These are phyloP conservation scores for Propithecus perrieri DNA, from an alignment of 2,797 vertebrate species.

Conservation along the genomic window DNA sequence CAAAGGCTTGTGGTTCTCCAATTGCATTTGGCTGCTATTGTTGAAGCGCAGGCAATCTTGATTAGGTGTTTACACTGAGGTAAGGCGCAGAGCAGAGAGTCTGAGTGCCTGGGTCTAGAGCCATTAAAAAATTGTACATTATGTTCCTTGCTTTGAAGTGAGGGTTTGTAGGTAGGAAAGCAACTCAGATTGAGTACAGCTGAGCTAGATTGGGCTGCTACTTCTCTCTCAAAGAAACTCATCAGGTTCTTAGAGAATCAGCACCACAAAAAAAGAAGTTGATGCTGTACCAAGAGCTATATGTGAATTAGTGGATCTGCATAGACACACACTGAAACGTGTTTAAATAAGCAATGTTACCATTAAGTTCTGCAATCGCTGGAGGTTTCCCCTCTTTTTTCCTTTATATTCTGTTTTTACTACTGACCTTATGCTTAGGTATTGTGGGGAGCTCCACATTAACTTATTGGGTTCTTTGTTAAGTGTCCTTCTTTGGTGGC, in stretches of 20 bases:
- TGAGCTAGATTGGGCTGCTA: constrained; percentile 93
- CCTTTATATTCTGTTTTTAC: not conserved
- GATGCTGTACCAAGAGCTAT: constrained; percentile 86
- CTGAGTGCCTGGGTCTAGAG: constrained; percentile 98
- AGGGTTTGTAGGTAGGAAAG: constrained; percentile 94
- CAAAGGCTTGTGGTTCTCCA: constrained; percentile 97
- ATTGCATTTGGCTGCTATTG: constrained; percentile 99
- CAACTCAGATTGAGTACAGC: constrained; percentile 94
- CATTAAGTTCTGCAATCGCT: not conserved
- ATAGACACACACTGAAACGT: constrained; percentile 86
- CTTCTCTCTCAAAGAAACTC: constrained; percentile 94
- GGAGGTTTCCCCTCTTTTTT: not conserved
- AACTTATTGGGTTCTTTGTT: not conserved
- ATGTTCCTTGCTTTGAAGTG: constrained; percentile 99
- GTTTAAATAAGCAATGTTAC: constrained; percentile 72
- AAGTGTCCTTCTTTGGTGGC: not conserved
- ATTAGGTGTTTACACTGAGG: constrained; percentile 99
- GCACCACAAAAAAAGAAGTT: constrained; percentile 88
- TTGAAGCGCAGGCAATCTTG: constrained; percentile 97
- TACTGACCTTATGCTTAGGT: not conserved
- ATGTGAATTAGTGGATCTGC: constrained; percentile 79
- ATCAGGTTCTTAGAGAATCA: constrained; percentile 89
- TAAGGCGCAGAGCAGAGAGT: constrained; percentile 95
- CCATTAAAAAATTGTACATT: constrained; percentile 99
- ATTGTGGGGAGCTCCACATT: not conserved